Conservation (phyloP, 2,888 invertebrate species). For the Lochmaea capreae region DNA sequence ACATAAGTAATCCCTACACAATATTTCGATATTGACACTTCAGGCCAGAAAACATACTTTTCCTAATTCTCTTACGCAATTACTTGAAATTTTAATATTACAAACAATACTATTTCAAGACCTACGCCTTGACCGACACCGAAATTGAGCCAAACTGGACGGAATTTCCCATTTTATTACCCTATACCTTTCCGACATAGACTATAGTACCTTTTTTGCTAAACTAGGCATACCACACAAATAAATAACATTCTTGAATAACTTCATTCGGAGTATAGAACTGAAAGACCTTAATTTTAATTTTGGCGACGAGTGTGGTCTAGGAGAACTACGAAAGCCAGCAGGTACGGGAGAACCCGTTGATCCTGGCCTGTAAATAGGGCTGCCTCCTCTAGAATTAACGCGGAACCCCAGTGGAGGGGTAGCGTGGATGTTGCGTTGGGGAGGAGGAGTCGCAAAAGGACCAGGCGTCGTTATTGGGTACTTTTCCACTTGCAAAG, state of each 20-base stretch:
- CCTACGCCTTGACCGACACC: too few species aligned
- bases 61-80: too few species aligned
- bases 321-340: slow-evolving; percentile 69
- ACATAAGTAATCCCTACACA: too few species aligned
- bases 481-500: slow-evolving; percentile 92
- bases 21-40: too few species aligned
- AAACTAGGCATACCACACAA: not conserved
- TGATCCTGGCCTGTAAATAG: slow-evolving; percentile 71
- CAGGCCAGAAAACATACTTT: too few species aligned
- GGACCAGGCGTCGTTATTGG: slow-evolving; percentile 91
- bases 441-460: slow-evolving; percentile 77
- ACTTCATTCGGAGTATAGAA: slow-evolving; percentile 23
- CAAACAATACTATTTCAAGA: too few species aligned
- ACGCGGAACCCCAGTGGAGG: slow-evolving; percentile 70
- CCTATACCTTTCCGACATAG: too few species aligned
- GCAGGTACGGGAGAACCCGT: slow-evolving; percentile 72
- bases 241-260: slow-evolving; percentile 34
- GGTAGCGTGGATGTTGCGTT: slow-evolving; percentile 74
- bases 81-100: too few species aligned
- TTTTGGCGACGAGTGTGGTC: slow-evolving; percentile 87
- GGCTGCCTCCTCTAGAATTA: slow-evolving; percentile 66
- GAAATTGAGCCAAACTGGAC: too few species aligned
- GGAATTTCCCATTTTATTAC: too few species aligned
- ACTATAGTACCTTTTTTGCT: too few species aligned
- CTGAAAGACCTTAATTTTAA: slow-evolving; percentile 86